A percentile compares a stretch with the other conserved stretches of the same genome.
phyloP scores from a whole-genome alignment of 2,797 vertebrate genomes.

The Danio jaintianensis region DNA sequence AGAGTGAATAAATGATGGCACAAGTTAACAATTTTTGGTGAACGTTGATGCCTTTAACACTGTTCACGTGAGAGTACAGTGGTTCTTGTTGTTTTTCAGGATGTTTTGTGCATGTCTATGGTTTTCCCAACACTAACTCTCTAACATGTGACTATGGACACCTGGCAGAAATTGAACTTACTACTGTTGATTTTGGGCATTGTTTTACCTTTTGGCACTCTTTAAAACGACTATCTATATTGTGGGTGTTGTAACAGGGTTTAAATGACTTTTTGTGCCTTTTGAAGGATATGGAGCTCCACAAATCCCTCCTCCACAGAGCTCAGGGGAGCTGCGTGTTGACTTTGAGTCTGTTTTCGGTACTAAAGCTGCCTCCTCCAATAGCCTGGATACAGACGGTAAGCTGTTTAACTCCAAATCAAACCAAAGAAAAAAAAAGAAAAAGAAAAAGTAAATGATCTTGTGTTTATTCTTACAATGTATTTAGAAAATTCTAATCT shows the following conservation, averaged over 20 bases:
- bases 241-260: background rate
- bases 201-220: conserved; percentile 3
- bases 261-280: conserved; percentile 54
- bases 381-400: conserved; percentile 90
- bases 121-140: background rate
- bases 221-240: background rate
- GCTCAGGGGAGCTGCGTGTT: conserved; percentile 92
- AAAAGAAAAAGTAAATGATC: background rate
- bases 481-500: background rate
- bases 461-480: background rate
- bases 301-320: conserved; percentile 85
- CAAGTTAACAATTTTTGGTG: background rate
- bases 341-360: conserved; percentile 99
- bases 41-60: background rate
- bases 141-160: background rate
- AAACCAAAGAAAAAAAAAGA: background rate
- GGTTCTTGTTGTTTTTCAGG: background rate
- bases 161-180: background rate
- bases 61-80: background rate
- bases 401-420: conserved; percentile 66
- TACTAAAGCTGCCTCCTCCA: conserved; percentile 88
- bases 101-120: background rate
- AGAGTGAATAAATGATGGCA: background rate
- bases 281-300: conserved; percentile 88
- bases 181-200: background rate